phyloP scores from a whole-genome alignment of 2,797 vertebrate genomes.

The Malacoctenus gilli region DNA sequence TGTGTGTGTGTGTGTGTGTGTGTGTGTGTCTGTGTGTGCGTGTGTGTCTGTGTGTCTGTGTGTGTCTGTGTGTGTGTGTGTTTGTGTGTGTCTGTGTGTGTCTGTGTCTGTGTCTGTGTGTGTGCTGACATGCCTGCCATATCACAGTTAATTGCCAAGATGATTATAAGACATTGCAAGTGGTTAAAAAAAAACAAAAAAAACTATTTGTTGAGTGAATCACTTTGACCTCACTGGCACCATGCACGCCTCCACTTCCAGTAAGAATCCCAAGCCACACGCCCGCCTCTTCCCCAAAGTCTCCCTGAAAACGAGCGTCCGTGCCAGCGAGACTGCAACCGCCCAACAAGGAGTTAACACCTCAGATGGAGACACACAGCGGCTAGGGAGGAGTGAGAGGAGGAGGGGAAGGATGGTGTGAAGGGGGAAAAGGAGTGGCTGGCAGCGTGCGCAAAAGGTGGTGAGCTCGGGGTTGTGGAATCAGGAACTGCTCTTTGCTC shows the following conservation, averaged over 20 bases:
- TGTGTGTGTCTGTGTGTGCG: neutral
- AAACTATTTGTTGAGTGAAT: slow-evolving; percentile 64
- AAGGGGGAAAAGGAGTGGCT: slow-evolving; percentile 76
- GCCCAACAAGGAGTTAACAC: slow-evolving; percentile 78
- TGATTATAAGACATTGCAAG: slow-evolving; percentile 49
- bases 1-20: slow-evolving; percentile 10
- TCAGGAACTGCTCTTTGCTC: slow-evolving; percentile 78
- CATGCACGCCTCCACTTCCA: slow-evolving; percentile 64
- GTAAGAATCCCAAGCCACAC: slow-evolving; percentile 52
- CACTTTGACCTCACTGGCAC: slow-evolving; percentile 55
- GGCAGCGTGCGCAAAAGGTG: slow-evolving; percentile 73
- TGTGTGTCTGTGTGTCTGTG: too few species aligned
- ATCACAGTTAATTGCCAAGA: slow-evolving; percentile 54
- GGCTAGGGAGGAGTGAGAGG: slow-evolving; percentile 67
- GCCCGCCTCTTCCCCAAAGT: slow-evolving; percentile 52
- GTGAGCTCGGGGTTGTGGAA: slow-evolving; percentile 83
- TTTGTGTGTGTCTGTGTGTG: neutral
- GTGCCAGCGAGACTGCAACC: slow-evolving; percentile 50
- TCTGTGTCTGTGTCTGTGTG: slow-evolving; percentile 12
- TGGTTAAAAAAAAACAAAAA: slow-evolving; percentile 38
- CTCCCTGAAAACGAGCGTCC: slow-evolving; percentile 23
- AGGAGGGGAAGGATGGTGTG: slow-evolving; percentile 67
- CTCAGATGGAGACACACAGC: slow-evolving; percentile 66
- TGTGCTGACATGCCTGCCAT: slow-evolving; percentile 33
- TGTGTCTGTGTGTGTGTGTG: too few species aligned